Percentiles rank a stretch among this genome's conserved stretches.
Evolutionary conservation across 1,140 invertebrate genomes (phyloP).

Genomic region (Rhynchophorus ferrugineus): DNA sequence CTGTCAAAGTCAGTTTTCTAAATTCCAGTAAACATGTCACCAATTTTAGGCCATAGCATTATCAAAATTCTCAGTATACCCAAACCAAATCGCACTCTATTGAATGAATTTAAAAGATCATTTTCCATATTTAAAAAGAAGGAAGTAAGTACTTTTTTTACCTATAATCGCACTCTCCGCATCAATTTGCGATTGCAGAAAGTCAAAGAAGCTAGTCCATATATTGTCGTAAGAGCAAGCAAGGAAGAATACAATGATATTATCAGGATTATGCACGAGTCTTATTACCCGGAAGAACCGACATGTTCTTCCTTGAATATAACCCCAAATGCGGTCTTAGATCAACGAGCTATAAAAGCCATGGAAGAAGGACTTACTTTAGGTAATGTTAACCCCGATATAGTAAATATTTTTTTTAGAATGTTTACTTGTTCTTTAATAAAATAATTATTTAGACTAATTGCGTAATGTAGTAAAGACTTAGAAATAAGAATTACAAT

Average conservation of each 20-base stretch:
- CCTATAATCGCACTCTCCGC: not conserved
- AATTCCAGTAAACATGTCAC: slow-evolving; percentile 22
- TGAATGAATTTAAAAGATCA: not conserved
- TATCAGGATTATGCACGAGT: slow-evolving; percentile 31
- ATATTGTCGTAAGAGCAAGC: slow-evolving; percentile 27
- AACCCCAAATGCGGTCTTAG: slow-evolving; percentile 18
- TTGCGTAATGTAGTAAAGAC: no score
- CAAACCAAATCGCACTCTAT: not conserved
- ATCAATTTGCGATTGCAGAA: not conserved
- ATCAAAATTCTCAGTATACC: slow-evolving; percentile 19
- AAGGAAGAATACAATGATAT: slow-evolving; percentile 29
- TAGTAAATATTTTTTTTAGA: not conserved
- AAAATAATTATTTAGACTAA: no score
- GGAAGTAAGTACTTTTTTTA: slow-evolving; percentile 6
- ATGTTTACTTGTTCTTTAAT: no score
- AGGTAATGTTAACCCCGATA: slow-evolving; percentile 2
- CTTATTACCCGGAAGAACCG: slow-evolving; percentile 34
- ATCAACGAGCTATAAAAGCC: slow-evolving; percentile 29
- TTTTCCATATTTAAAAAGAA: slow-evolving; percentile 6
- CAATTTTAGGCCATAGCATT: slow-evolving; percentile 11
- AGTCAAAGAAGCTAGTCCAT: slow-evolving; percentile 18
- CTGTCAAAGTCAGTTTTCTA: slow-evolving; percentile 10
- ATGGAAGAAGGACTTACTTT: slow-evolving; percentile 36
- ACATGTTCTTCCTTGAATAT: slow-evolving; percentile 16
- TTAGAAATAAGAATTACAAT: no score